These are phyloP conservation scores for Diogma glabrata DNA, from an alignment of 2,888 invertebrate genomes.

Conservation along the genomic window DNA sequence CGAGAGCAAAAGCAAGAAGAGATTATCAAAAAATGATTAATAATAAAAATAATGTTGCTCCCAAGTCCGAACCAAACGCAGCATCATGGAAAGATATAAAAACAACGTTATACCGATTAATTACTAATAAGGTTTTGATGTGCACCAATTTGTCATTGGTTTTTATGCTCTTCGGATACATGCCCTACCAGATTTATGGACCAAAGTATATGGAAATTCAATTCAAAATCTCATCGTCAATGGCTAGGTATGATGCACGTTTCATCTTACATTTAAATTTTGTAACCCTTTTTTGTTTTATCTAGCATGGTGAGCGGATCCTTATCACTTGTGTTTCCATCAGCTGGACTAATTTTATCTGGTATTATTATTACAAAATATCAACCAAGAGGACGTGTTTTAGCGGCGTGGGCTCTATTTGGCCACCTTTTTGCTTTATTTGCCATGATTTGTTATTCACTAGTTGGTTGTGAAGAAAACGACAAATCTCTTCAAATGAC, in stretches of 20 bases:
- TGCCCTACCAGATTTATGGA: not conserved
- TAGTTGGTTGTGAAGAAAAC: constrained; percentile 27
- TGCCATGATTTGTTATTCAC: constrained; percentile 35
- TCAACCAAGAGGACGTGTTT: constrained; percentile 44
- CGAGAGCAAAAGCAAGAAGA: constrained; percentile 42
- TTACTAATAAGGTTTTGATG: constrained; percentile 52
- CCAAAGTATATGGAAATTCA: constrained; percentile 61
- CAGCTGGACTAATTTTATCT: constrained; percentile 45
- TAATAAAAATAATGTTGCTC: no score
- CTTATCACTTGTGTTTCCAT: constrained; percentile 46
- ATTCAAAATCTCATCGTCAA: constrained; percentile 52
- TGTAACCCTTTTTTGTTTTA: no score
- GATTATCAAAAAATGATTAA: no score
- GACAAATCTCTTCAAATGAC: constrained; percentile 32
- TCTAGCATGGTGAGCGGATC: constrained; percentile 53
- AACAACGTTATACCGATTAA: constrained; percentile 43
- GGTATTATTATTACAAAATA: constrained; percentile 46
- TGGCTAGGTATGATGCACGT: constrained; percentile 18
- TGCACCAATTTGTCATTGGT: constrained; percentile 49
- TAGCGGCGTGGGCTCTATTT: constrained; percentile 49
- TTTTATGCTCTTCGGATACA: not conserved
- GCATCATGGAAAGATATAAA: constrained; percentile 40
- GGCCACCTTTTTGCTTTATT: constrained; percentile 43
- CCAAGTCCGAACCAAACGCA: no score
- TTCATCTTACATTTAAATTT: no score